Evolutionary conservation across 2,113 vertebrate species (phyloP).

Genomic region (Lonchura striata): DNA sequence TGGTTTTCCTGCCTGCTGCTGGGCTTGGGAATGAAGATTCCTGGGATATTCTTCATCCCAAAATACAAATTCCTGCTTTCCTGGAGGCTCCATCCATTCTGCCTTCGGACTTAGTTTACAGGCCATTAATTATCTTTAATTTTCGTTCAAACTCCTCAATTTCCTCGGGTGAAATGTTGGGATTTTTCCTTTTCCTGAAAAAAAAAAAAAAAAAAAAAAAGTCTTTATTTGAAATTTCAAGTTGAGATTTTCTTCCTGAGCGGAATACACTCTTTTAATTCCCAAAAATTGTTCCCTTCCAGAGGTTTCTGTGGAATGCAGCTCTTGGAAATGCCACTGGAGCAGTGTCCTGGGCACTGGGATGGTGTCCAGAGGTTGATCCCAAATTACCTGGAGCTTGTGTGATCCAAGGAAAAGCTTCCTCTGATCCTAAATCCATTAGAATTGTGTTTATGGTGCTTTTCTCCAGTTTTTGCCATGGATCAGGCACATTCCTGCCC

Average conservation of each 20-base stretch:
- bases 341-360: background rate
- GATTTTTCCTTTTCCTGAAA: background rate
- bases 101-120: background rate
- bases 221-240: background rate
- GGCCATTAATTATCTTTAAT: background rate
- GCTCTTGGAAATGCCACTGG: constrained; percentile 6
- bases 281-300: background rate
- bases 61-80: background rate
- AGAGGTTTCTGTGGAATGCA: background rate
- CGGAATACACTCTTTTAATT: background rate
- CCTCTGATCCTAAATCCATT: background rate
- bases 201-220: background rate
- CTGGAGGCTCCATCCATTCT: background rate
- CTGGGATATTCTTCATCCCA: background rate
- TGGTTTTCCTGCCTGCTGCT: background rate
- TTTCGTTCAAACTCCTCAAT: background rate
- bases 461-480: background rate
- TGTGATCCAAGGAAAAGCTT: background rate
- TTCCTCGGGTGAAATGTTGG: background rate
- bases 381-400: background rate
- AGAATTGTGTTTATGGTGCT: rapidly evolving
- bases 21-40: background rate
- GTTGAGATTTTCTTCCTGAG: background rate
- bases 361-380: background rate
- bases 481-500: background rate